Percentiles rank a stretch among this genome's conserved stretches.
Evolutionary conservation across 2,888 invertebrate species (phyloP).

Genomic region (Hydropsyche betteni): DNA sequence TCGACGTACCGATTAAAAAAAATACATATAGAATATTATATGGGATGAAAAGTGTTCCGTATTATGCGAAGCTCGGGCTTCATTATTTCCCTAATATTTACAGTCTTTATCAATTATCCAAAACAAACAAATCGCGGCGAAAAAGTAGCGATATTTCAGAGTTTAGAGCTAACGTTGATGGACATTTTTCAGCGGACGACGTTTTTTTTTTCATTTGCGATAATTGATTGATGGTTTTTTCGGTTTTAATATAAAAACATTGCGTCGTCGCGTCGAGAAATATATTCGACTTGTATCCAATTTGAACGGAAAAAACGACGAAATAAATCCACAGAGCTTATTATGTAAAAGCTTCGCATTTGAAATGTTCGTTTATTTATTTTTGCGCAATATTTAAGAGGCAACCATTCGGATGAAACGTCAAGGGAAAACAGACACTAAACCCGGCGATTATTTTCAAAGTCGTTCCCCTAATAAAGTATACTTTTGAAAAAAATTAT

Average conservation of each 20-base stretch:
- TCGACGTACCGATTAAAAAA: constrained; percentile 5
- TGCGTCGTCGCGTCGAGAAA: background rate
- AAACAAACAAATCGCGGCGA: constrained; percentile 44
- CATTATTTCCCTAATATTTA: constrained; percentile 20
- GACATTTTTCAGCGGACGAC: constrained; percentile 22
- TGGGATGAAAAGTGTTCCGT: no score
- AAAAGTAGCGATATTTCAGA: constrained; percentile 5
- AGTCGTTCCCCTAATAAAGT: no score
- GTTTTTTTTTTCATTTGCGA: constrained; percentile 22
- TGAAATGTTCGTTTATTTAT: constrained; percentile 1
- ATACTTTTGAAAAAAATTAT: no score
- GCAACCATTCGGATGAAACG: background rate
- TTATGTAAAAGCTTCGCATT: constrained; percentile 9
- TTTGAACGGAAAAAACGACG: background rate
- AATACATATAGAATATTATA: background rate
- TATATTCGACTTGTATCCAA: constrained; percentile 18
- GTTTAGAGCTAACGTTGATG: constrained; percentile 23
- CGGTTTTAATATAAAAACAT: constrained; percentile 21
- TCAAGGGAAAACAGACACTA: constrained; percentile 16
- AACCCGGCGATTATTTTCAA: background rate
- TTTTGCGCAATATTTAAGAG: constrained; percentile 7
- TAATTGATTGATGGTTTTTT: constrained; percentile 29
- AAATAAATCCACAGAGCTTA: constrained; percentile 21
- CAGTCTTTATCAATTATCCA: constrained; percentile 47
- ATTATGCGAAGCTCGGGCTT: no score